Percentiles rank a stretch among this genome's conserved stretches.
Conservation (phyloP, 2,113 vertebrate genomes). For the Myanophis thanlyinensis region DNA sequence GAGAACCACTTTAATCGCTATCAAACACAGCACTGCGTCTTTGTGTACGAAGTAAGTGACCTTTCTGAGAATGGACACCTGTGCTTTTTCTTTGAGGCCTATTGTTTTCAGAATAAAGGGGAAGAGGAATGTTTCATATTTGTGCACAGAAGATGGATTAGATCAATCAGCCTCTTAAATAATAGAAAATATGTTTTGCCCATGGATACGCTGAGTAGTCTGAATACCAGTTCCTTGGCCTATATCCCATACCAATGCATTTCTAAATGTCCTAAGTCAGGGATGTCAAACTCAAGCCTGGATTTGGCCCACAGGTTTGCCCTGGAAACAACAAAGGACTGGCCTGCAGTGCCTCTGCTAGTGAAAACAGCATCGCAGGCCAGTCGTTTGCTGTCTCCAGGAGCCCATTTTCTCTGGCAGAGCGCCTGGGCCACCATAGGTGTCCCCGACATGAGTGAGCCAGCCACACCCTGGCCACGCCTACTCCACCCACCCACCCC, state of each 20-base stretch:
- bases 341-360: too few species aligned
- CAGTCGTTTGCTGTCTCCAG: too few species aligned
- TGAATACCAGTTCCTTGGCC: neutral
- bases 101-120: neutral
- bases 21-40: neutral
- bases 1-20: neutral
- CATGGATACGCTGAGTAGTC: neutral
- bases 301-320: too few species aligned
- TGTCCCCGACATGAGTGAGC: too few species aligned
- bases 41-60: neutral
- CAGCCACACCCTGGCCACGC: too few species aligned
- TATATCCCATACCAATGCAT: neutral
- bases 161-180: neutral
- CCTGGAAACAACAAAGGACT: too few species aligned
- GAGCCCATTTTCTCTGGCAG: too few species aligned
- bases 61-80: neutral
- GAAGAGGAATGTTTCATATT: neutral
- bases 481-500: too few species aligned
- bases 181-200: neutral
- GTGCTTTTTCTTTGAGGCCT: neutral
- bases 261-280: neutral
- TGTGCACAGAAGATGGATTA: neutral
- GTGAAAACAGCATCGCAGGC: too few species aligned
- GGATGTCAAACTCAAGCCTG: too few species aligned
- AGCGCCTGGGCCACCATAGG: too few species aligned